Conservation (phyloP, 1,140 invertebrate species). For the Pemphigus obesinymphae region DNA sequence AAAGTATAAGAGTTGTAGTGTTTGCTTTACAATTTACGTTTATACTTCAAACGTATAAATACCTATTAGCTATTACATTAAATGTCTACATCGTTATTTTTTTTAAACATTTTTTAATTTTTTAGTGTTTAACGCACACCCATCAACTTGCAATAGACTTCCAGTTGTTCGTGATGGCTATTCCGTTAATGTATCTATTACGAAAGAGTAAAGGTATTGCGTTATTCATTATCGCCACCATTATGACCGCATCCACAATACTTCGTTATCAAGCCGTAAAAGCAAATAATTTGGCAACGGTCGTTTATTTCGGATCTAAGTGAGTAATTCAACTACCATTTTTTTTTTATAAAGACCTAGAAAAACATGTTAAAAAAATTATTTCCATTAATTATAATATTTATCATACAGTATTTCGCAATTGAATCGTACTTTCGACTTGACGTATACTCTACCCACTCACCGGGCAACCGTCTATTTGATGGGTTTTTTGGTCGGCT, state of each 20-base stretch:
- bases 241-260: constrained; percentile 58
- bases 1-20: too few relatives aligned
- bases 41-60: too few relatives aligned
- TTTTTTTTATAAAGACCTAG: not conserved
- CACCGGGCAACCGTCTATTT: constrained; percentile 64
- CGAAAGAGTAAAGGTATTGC: constrained; percentile 55
- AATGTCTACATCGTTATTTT: too few relatives aligned
- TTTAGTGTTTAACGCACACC: constrained; percentile 64
- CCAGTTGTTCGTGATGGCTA: constrained; percentile 70
- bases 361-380: too few relatives aligned
- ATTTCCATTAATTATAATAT: too few relatives aligned
- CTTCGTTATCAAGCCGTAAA: constrained; percentile 58
- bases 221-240: constrained; percentile 53
- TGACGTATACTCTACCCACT: constrained; percentile 59
- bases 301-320: constrained; percentile 65
- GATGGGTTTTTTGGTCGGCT: constrained; percentile 60
- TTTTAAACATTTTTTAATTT: too few relatives aligned
- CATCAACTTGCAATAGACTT: constrained; percentile 75
- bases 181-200: constrained; percentile 65
- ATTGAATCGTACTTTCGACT: constrained; percentile 49
- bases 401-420: constrained; percentile 43
- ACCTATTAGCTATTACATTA: too few relatives aligned
- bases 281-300: constrained; percentile 58
- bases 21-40: too few relatives aligned
- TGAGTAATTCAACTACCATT: constrained; percentile 49